phyloP scores from a whole-genome alignment of 2,113 vertebrate genomes.

The Aleadryas rufinucha region DNA sequence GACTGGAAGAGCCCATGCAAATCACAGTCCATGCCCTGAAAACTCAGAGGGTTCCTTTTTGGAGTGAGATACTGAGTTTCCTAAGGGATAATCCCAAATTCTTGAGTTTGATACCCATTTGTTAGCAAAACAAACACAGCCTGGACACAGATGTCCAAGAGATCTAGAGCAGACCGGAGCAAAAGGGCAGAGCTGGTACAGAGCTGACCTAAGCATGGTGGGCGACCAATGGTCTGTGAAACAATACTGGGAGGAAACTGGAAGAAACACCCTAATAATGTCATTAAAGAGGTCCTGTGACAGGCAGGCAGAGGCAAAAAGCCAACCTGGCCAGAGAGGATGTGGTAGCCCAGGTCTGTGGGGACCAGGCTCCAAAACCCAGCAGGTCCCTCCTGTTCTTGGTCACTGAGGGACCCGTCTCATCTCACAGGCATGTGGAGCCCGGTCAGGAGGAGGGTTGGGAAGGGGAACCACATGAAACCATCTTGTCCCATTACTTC shows the following conservation, averaged over 20 bases:
- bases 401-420: not conserved
- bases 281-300: not conserved
- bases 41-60: not conserved
- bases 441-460: not conserved
- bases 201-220: not conserved
- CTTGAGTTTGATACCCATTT: not conserved
- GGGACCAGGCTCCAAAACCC: not conserved
- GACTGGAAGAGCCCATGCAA: not conserved
- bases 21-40: not conserved
- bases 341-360: not conserved
- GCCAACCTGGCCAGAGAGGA: not conserved
- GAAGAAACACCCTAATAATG: not conserved
- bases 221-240: not conserved
- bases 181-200: not conserved
- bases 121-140: not conserved
- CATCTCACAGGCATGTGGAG: not conserved
- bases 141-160: not conserved
- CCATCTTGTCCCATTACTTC: not conserved
- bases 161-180: not conserved
- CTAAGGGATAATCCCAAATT: not conserved
- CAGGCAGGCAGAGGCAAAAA: not conserved
- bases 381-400: not conserved
- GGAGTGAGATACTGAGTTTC: not conserved
- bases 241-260: not conserved
- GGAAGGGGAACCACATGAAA: not conserved